Conservation (phyloP, 1,140 invertebrate species). For the Watersipora subatra region DNA sequence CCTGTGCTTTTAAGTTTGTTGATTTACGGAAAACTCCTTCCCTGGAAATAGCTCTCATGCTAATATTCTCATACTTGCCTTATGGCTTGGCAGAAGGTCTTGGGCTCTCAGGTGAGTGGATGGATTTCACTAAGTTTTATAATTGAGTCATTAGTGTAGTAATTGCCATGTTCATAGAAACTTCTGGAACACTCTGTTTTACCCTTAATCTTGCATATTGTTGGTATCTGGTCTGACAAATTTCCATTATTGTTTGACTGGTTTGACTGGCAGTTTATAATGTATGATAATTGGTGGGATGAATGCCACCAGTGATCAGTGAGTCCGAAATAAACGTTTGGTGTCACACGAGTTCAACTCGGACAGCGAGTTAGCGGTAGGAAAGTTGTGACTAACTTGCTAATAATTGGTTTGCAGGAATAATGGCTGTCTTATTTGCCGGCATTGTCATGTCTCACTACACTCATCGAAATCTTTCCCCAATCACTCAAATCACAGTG, state of each 20-base stretch:
- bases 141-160: neutral
- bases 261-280: no score
- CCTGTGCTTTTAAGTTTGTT: conserved; percentile 79
- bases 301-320: no score
- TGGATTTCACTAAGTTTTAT: neutral
- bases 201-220: no score
- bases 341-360: no score
- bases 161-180: conserved; percentile 3
- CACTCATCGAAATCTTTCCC: conserved; percentile 94
- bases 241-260: no score
- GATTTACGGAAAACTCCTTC: conserved; percentile 94
- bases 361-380: no score
- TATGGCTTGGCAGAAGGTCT: conserved; percentile 95
- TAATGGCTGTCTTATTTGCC: conserved; percentile 98
- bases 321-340: no score
- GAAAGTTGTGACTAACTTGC: no score
- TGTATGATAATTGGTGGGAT: no score
- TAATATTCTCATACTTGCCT: conserved; percentile 94
- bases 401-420: no score
- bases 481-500: conserved; percentile 96
- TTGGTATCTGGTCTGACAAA: no score
- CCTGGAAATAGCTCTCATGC: conserved; percentile 92
- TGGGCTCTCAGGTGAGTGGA: conserved; percentile 66
- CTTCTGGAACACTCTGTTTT: neutral
- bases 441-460: conserved; percentile 99